A percentile compares a stretch with the other conserved stretches of the same genome.
Conservation (phyloP, 2,888 invertebrate species). For the Lasioglossum calceatum region DNA sequence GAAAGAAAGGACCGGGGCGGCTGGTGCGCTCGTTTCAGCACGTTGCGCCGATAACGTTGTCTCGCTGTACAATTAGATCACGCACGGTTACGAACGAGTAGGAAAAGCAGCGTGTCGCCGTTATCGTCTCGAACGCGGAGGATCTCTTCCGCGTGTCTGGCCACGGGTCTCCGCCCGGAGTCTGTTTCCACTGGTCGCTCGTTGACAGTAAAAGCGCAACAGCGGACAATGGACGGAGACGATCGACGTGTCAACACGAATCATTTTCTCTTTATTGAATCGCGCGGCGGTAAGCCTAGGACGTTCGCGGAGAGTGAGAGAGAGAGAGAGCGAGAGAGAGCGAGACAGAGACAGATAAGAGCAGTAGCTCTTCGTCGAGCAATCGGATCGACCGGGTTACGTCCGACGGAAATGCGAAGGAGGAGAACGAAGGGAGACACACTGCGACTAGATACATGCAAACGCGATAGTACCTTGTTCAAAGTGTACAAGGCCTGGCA, state of each 20-base stretch:
- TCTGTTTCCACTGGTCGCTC: background rate
- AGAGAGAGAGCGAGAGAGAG: background rate
- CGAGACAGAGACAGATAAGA: background rate
- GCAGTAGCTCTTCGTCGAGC: background rate
- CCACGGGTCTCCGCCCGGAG: background rate
- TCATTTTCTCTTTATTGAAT: background rate
- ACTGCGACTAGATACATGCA: background rate
- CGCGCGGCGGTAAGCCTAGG: background rate
- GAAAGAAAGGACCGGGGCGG: background rate
- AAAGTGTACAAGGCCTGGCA: constrained; percentile 25
- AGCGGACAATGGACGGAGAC: background rate
- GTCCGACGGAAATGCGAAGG: background rate
- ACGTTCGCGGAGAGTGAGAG: background rate
- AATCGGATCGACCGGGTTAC: background rate
- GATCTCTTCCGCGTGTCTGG: background rate
- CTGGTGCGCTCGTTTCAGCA: constrained; percentile 9
- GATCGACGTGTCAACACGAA: constrained; percentile 1
- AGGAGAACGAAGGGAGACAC: background rate
- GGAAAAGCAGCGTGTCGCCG: background rate
- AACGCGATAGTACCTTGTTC: constrained; percentile 57
- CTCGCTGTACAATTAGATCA: constrained; percentile 16
- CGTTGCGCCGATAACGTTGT: constrained; percentile 9
- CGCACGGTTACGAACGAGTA: background rate
- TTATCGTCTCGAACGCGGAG: background rate
- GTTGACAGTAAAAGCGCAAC: background rate